phyloP scores from a whole-genome alignment of 2,113 vertebrate genomes.

The Theropithecus gelada region DNA sequence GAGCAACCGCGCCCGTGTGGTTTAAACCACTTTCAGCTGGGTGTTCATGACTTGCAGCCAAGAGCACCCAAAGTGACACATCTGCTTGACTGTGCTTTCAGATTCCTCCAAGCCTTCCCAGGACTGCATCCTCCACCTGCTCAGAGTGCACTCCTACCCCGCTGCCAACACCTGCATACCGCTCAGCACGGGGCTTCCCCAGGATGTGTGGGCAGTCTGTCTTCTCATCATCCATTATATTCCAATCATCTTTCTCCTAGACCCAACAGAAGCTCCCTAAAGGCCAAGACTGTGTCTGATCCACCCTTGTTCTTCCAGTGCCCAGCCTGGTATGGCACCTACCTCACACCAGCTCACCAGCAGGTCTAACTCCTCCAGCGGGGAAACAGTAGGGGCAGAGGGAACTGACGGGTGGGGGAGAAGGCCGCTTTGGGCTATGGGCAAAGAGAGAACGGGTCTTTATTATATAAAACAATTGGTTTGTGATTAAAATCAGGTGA shows the following conservation, averaged over 20 bases:
- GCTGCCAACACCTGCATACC: not conserved
- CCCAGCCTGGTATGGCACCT: not conserved
- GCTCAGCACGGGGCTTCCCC: not conserved
- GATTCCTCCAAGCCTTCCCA: not conserved
- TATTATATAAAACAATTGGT: not conserved
- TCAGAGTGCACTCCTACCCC: not conserved
- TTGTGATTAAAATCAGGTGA: not conserved
- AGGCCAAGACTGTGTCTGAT: not conserved
- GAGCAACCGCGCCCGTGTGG: too few species aligned
- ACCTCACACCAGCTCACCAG: not conserved
- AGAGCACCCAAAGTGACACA: not conserved
- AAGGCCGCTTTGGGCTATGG: too few species aligned
- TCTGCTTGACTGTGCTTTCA: not conserved
- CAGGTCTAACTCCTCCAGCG: not conserved
- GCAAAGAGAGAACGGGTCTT: not conserved
- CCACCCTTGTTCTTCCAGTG: not conserved
- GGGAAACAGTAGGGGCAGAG: not conserved
- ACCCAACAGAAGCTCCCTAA: not conserved
- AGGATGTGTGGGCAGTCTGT: not conserved
- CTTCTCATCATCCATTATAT: not conserved
- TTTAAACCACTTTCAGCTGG: not conserved
- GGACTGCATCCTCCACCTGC: not conserved
- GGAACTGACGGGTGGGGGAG: too few species aligned
- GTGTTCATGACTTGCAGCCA: not conserved
- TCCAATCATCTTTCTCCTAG: not conserved